phyloP scores from a whole-genome alignment of 2,888 invertebrate species.

The Adineta ricciae region DNA sequence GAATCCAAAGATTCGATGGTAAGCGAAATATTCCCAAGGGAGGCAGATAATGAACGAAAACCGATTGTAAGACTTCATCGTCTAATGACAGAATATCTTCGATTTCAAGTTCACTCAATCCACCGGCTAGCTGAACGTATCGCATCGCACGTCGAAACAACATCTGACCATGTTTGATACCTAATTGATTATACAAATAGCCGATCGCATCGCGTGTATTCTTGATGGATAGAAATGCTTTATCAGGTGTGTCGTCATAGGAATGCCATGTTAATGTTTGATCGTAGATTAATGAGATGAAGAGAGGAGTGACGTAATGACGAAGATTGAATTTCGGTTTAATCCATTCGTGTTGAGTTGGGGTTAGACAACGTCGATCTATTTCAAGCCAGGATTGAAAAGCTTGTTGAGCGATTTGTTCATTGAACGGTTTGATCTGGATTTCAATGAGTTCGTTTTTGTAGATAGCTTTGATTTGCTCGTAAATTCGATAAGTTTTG shows the following conservation, averaged over 20 bases:
- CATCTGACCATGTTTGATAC: constrained; percentile 22
- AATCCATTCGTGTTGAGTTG: not conserved
- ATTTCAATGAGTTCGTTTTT: not conserved
- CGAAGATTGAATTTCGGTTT: not conserved
- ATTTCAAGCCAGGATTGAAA: not conserved
- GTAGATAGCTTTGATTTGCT: not conserved
- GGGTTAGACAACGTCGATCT: not conserved
- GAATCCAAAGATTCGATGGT: constrained; percentile 24
- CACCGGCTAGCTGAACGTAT: constrained; percentile 26
- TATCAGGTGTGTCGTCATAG: constrained; percentile 2
- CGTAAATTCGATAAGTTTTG: not conserved
- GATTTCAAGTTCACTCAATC: constrained; percentile 28
- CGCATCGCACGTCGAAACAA: constrained; percentile 19
- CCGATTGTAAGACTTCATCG: constrained; percentile 26
- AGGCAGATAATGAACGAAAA: constrained; percentile 28
- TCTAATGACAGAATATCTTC: constrained; percentile 31
- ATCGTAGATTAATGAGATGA: not conserved
- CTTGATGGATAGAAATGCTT: not conserved
- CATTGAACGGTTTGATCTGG: not conserved
- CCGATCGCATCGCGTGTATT: not conserved
- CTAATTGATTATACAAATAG: constrained; percentile 24
- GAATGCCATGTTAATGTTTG: constrained; percentile 13
- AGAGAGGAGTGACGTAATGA: not conserved
- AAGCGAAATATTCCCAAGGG: constrained; percentile 18
- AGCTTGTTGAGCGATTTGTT: not conserved